These are phyloP conservation scores for Coregonus suidteri DNA, from an alignment of 2,797 vertebrate genomes.

Conservation along the genomic window DNA sequence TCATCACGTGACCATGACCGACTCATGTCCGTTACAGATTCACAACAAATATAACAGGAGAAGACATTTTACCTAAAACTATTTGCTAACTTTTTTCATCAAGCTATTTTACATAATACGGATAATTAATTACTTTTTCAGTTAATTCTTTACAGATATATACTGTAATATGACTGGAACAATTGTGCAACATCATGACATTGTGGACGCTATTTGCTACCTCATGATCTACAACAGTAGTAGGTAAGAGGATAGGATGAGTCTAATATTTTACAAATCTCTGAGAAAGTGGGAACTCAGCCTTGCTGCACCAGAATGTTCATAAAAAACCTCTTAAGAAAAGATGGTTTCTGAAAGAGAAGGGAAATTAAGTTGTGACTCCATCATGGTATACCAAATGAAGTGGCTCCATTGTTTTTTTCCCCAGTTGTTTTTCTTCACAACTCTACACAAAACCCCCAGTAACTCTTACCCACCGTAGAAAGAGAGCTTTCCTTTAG, in stretches of 20 bases:
- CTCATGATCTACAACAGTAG: neutral
- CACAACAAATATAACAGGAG: conserved; percentile 58
- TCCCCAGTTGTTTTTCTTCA: neutral
- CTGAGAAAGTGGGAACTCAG: neutral
- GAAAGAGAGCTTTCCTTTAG: conserved; percentile 88
- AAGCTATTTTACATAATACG: too few relatives aligned
- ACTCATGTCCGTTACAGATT: conserved; percentile 14
- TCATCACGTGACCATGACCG: too few relatives aligned
- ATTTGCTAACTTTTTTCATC: neutral
- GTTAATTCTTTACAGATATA: neutral
- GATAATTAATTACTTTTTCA: neutral
- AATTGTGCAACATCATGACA: neutral
- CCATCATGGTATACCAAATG: too few relatives aligned
- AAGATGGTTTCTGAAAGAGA: neutral
- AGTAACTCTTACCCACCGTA: conserved; percentile 80
- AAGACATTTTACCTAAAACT: conserved; percentile 23
- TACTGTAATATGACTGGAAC: neutral
- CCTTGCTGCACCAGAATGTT: neutral
- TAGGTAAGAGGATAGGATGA: neutral
- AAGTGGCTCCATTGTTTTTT: neutral
- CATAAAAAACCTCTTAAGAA: too few relatives aligned
- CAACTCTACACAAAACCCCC: neutral
- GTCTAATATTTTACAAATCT: neutral
- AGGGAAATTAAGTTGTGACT: neutral
- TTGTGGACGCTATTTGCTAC: neutral